Evolutionary conservation across 35 echinoderm and acorn worm species (phyloP), one percentile per base, ranked within the genome.

Genomic region (Apostichopus californicus): DNA sequence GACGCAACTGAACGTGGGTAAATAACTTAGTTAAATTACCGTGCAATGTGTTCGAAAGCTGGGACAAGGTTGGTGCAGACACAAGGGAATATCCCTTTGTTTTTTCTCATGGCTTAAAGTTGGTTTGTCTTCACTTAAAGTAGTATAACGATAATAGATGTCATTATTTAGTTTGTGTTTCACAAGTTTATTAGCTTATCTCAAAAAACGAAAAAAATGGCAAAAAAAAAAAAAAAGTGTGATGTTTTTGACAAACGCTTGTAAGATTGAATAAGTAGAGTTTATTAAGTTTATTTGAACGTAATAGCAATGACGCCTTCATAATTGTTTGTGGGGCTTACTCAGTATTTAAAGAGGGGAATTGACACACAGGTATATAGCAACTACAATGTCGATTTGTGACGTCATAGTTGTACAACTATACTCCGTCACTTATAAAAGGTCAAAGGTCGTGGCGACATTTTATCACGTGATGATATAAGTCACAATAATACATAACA

Each of bases 1-100:
- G 89, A 79, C 59, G 73, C 77, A 91, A 78, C 89, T 91, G 89
- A 91, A 91, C 77, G 77, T 68, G 61, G 72, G 71, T 57, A 91
- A 79, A 91, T 91, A 91, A 79, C 89, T 91, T 91, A 91, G 89
- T 91, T 91, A 91, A 91, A 91, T 91, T 91, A 91, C 89, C 89
- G 89, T 91, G 89, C 89, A 91, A 91, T 91, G 89, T 91, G 89
- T 91, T 77, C 71, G 77, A 91, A 91, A 91, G 89, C 86, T 89
- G 86, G 81, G 81, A 59, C 81, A 85, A 85, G 12, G 71, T 59
- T 52, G 81, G 22, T 59, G 23, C 55, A 18, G 55, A 56, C 55
- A n/a, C 34, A 46, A 46, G 56, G 22, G 81, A 55, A 85, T 8
- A 59, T 22, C 81, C 57, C 57, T 24, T 85, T 85, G 12, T 8